phyloP scores from a whole-genome alignment of 2,797 vertebrate species.

The Cercopithecus petaurista region DNA sequence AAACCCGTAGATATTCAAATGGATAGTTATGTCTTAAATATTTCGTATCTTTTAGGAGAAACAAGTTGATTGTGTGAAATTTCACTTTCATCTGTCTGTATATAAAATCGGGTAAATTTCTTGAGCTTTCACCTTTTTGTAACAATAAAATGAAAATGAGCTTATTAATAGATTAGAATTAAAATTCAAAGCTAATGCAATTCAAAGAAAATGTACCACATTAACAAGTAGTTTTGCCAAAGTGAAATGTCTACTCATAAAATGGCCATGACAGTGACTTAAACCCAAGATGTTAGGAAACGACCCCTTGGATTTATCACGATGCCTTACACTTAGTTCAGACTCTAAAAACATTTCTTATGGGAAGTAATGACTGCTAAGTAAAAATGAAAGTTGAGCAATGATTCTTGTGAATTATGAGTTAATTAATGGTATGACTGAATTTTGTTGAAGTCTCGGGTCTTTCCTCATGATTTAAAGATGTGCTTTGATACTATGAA shows the following conservation, averaged over 20 bases:
- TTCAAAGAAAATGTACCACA: neutral
- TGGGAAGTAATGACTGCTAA: neutral
- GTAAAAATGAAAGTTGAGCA: conserved; percentile 30
- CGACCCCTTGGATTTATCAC: neutral
- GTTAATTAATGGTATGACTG: neutral
- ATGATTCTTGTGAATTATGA: neutral
- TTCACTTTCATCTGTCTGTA: neutral
- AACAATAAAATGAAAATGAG: neutral
- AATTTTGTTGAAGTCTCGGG: neutral
- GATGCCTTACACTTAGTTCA: neutral
- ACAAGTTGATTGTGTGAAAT: neutral
- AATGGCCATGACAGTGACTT: neutral
- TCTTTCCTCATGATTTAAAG: conserved; percentile 19
- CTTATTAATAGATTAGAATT: neutral
- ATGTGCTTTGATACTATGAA: neutral
- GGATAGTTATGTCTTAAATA: neutral
- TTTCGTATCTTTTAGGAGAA: neutral
- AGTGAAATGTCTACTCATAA: neutral
- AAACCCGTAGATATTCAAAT: neutral
- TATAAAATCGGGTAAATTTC: neutral
- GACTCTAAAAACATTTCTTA: neutral
- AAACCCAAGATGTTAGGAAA: neutral
- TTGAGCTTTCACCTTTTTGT: neutral
- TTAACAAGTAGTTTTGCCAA: neutral
- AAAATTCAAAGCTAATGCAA: neutral